Evolutionary conservation across 2,113 vertebrate species (phyloP).

Genomic region (Spermophilus dauricus): DNA sequence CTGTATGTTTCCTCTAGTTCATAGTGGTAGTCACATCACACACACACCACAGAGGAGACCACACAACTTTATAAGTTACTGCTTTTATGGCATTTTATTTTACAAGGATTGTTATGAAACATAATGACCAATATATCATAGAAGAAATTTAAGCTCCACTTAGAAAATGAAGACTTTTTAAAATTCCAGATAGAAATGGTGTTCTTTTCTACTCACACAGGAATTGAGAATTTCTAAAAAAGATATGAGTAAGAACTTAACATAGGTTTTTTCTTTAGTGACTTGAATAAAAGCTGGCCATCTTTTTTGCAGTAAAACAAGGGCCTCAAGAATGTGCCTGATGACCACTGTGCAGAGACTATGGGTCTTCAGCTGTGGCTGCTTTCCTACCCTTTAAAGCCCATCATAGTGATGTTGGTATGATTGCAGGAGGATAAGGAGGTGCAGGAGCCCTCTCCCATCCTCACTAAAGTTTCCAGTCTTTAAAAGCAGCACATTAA

Average conservation of each 20-base stretch:
- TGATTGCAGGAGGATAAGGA: neutral
- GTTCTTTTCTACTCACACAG: slow-evolving; percentile 9
- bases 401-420: neutral
- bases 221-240: slow-evolving; percentile 45
- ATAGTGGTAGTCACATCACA: neutral
- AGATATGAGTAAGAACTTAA: slow-evolving; percentile 42
- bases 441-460: neutral
- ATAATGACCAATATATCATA: slow-evolving; percentile 56
- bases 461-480: neutral
- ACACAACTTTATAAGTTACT: slow-evolving; percentile 73
- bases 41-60: neutral
- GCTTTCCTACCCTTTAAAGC: neutral
- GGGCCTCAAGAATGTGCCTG: neutral
- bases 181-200: slow-evolving; percentile 41
- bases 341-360: neutral
- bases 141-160: slow-evolving; percentile 9
- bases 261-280: neutral
- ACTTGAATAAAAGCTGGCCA: neutral
- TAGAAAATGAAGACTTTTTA: slow-evolving; percentile 35
- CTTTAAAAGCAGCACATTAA: slow-evolving; percentile 9
- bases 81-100: slow-evolving; percentile 71
- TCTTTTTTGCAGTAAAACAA: neutral
- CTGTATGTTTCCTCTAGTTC: slow-evolving; percentile 25
- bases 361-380: neutral
- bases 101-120: slow-evolving; percentile 68